Percentiles rank a stretch among this genome's conserved stretches.
Conservation (phyloP, 2,888 invertebrate genomes). For the Deladenus siricidicola region DNA sequence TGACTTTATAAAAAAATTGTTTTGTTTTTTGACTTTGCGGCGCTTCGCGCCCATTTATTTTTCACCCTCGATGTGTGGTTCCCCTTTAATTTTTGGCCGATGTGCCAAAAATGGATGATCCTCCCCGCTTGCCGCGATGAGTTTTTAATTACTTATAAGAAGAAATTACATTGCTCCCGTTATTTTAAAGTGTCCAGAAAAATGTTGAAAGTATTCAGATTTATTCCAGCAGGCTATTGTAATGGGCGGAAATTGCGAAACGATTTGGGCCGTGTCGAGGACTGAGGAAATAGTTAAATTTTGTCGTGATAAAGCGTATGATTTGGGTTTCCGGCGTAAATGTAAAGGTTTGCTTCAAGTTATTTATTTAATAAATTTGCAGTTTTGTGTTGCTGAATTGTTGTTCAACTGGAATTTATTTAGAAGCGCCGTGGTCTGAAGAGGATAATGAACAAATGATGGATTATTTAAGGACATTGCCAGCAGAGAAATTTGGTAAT, state of each 20-base stretch:
- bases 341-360: constrained; percentile 11
- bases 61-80: no score
- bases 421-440: constrained; percentile 23
- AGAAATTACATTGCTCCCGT: no score
- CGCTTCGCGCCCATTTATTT: no score
- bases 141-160: no score
- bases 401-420: background rate
- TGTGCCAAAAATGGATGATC: no score
- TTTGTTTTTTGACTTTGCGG: no score
- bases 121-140: no score
- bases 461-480: constrained; percentile 34
- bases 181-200: no score
- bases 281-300: constrained; percentile 32
- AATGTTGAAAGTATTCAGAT: no score
- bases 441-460: constrained; percentile 40
- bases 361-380: background rate
- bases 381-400: background rate
- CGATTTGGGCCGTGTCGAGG: constrained; percentile 37
- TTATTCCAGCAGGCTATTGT: constrained; percentile 43
- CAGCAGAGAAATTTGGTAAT: constrained; percentile 35
- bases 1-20: no score
- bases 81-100: no score
- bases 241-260: constrained; percentile 44
- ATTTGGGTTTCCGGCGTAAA: constrained; percentile 39
- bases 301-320: constrained; percentile 38